A percentile compares a stretch with the other conserved stretches of the same genome.
Evolutionary conservation across 35 echinoderm and acorn worm species (phyloP).

Genomic region (Ophioderma brevispina): DNA sequence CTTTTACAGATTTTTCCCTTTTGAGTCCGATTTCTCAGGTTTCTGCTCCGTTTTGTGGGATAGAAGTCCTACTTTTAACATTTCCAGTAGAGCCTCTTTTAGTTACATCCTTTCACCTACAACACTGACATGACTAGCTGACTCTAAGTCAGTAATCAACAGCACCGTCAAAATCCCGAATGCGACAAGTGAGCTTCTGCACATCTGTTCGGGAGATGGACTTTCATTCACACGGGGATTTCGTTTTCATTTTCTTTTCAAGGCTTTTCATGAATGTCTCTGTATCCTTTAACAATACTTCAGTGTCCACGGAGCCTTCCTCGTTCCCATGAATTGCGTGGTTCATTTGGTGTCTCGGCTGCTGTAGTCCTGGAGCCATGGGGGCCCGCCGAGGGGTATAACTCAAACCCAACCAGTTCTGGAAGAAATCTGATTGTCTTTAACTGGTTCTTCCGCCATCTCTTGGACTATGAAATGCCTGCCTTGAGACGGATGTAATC

Average conservation of each 20-base stretch:
- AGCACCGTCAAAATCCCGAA: conserved; percentile 66
- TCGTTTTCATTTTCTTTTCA: conserved; percentile 69
- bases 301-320: conserved; percentile 75
- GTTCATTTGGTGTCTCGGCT: background rate
- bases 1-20: background rate
- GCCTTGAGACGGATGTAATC: conserved; percentile 25
- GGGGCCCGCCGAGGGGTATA: conserved; percentile 18
- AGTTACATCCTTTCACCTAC: conserved; percentile 15
- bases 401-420: background rate
- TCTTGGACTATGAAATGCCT: conserved; percentile 66
- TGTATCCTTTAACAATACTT: conserved; percentile 87
- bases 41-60: background rate
- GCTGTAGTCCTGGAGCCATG: background rate
- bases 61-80: background rate
- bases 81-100: background rate
- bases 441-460: conserved; percentile 18
- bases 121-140: conserved; percentile 64
- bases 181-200: conserved; percentile 48
- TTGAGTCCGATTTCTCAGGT: background rate
- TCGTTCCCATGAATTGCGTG: conserved; percentile 30
- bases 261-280: conserved; percentile 82
- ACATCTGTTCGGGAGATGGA: conserved; percentile 57
- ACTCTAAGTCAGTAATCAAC: conserved; percentile 79
- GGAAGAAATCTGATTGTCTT: conserved; percentile 7
- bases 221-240: conserved; percentile 23